Evolutionary conservation across 2,113 vertebrate genomes (phyloP).

Genomic region (Ibidorhyncha struthersii): DNA sequence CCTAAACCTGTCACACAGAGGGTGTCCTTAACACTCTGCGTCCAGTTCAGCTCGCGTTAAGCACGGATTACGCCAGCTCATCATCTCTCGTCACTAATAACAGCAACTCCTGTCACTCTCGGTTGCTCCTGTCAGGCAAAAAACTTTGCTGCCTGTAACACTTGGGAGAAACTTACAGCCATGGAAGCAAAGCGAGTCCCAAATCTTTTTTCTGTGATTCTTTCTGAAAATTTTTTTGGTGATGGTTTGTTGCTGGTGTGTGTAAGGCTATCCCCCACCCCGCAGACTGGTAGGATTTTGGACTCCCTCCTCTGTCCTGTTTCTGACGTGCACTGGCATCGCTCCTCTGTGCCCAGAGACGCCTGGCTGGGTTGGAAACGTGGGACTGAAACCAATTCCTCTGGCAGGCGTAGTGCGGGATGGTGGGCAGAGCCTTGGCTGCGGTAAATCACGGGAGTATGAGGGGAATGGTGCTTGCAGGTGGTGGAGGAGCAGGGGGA

Average conservation of each 20-base stretch:
- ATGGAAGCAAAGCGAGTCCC: not conserved
- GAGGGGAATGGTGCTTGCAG: not conserved
- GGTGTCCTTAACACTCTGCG: not conserved
- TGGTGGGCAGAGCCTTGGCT: not conserved
- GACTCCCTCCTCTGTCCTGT: too few relatives aligned
- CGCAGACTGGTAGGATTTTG: not conserved
- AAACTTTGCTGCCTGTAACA: not conserved
- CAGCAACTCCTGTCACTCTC: not conserved
- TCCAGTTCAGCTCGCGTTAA: too few relatives aligned
- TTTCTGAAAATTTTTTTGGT: not conserved
- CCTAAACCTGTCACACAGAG: not conserved
- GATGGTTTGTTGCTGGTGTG: not conserved
- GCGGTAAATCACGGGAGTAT: not conserved
- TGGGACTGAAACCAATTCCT: not conserved
- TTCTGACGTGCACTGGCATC: not conserved
- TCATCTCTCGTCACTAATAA: not conserved
- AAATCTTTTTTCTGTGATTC: not conserved
- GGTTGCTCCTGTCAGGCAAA: fast-evolving
- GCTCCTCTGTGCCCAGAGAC: too few relatives aligned
- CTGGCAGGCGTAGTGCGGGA: not conserved
- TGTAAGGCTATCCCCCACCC: too few relatives aligned
- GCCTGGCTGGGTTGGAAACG: not conserved
- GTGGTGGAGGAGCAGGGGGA: fast-evolving
- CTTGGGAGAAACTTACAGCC: not conserved
- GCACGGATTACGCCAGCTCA: not conserved